Evolutionary conservation across 2,797 vertebrate genomes (phyloP).

Genomic region (Anas flavirostris): DNA sequence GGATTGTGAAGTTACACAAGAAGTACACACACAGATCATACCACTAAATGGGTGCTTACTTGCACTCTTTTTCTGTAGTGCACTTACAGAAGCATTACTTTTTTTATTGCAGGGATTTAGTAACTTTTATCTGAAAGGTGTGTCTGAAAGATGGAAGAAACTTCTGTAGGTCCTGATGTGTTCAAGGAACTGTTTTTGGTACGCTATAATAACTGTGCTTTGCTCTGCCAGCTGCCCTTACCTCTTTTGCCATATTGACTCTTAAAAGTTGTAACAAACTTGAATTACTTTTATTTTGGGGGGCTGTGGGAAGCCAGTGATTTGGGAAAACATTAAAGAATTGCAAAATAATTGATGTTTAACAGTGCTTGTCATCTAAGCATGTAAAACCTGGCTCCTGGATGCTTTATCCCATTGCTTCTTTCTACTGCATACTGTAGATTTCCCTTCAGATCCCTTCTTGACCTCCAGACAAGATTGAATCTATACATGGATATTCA

Average conservation of each 20-base stretch:
- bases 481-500: background rate
- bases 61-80: background rate
- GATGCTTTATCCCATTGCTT: background rate
- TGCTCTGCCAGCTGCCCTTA: background rate
- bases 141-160: background rate
- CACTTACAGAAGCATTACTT: background rate
- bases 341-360: background rate
- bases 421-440: background rate
- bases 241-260: background rate
- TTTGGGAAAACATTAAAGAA: background rate
- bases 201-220: slow-evolving; percentile 29
- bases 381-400: background rate
- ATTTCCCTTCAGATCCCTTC: background rate
- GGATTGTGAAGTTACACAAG: background rate
- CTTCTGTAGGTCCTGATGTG: background rate
- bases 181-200: slow-evolving; percentile 43
- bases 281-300: background rate
- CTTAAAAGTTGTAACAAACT: background rate
- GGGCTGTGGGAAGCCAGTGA: background rate
- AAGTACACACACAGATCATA: background rate
- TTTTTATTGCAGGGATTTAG: background rate
- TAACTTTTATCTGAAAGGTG: slow-evolving; percentile 22
- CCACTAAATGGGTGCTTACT: background rate
- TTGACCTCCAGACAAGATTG: background rate
- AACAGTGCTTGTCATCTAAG: background rate